Percentiles rank a stretch among this genome's conserved stretches.
phyloP scores from a whole-genome alignment of 2,888 invertebrate species.

The Abrostola tripartita region DNA sequence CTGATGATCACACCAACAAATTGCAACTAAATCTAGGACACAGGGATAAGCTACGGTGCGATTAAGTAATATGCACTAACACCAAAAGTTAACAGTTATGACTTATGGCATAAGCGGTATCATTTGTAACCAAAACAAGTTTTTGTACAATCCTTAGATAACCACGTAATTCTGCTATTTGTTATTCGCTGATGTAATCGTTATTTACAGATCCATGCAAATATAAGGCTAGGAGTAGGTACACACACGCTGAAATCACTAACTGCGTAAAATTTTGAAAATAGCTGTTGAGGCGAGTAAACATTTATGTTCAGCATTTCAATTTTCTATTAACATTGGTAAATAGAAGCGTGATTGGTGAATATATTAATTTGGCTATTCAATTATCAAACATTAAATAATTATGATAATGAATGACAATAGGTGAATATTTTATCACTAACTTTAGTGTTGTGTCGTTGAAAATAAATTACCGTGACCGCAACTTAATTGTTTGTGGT shows the following conservation, averaged over 20 bases:
- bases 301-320: slow-evolving; percentile 20
- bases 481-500: no score
- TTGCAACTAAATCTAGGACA: no score
- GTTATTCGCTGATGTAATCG: slow-evolving; percentile 37
- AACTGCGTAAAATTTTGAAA: slow-evolving; percentile 12
- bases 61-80: background rate
- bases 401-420: background rate
- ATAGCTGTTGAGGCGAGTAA: slow-evolving; percentile 12
- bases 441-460: background rate
- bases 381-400: background rate
- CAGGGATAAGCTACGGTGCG: background rate
- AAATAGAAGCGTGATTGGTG: slow-evolving; percentile 7
- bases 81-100: background rate
- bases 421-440: slow-evolving; percentile 1
- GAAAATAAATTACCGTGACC: no score
- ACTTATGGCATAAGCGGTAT: background rate
- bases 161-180: slow-evolving; percentile 18
- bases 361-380: slow-evolving; percentile 3
- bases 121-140: background rate
- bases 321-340: slow-evolving; percentile 5
- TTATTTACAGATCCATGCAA: slow-evolving; percentile 43
- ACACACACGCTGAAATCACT: slow-evolving; percentile 20
- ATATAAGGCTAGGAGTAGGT: slow-evolving; percentile 25
- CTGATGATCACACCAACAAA: no score
- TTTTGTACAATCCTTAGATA: slow-evolving; percentile 1